Conservation (phyloP, 2,797 vertebrate genomes). For the Prunella strophiata region DNA sequence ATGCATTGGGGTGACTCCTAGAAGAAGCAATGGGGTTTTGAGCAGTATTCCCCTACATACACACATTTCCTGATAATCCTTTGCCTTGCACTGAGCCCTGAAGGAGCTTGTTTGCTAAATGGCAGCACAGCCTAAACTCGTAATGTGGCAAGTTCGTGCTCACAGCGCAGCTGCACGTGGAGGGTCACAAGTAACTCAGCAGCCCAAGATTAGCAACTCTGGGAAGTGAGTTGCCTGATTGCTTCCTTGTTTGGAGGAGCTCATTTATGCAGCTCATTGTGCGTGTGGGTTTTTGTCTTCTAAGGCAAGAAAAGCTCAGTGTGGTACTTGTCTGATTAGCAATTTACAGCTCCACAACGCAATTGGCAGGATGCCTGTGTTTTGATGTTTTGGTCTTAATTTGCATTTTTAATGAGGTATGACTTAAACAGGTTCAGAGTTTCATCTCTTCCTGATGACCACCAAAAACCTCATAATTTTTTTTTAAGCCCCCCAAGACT, state of each 20-base stretch:
- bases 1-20: not conserved
- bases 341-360: conserved; percentile 28
- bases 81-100: not conserved
- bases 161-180: not conserved
- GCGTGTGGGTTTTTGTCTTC: conserved; percentile 31
- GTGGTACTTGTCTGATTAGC: conserved; percentile 55
- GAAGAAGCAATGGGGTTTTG: not conserved
- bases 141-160: not conserved
- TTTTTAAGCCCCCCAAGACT: not conserved
- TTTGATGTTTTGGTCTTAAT: conserved; percentile 40
- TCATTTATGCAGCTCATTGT: conserved; percentile 50
- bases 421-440: not conserved
- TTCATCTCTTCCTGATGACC: not conserved
- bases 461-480: not conserved
- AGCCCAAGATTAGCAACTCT: conserved; percentile 43
- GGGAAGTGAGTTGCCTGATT: conserved; percentile 43
- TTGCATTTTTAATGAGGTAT: conserved; percentile 52
- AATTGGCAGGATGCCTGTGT: conserved; percentile 21
- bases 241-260: conserved; percentile 54
- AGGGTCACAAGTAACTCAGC: not conserved
- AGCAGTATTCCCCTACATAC: not conserved
- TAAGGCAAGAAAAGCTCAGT: conserved; percentile 50
- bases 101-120: not conserved
- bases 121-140: not conserved
- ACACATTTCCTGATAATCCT: not conserved